Evolutionary conservation across 2,113 vertebrate genomes (phyloP), one percentile per base, ranked within the genome.

Genomic region (Pagrus major): DNA sequence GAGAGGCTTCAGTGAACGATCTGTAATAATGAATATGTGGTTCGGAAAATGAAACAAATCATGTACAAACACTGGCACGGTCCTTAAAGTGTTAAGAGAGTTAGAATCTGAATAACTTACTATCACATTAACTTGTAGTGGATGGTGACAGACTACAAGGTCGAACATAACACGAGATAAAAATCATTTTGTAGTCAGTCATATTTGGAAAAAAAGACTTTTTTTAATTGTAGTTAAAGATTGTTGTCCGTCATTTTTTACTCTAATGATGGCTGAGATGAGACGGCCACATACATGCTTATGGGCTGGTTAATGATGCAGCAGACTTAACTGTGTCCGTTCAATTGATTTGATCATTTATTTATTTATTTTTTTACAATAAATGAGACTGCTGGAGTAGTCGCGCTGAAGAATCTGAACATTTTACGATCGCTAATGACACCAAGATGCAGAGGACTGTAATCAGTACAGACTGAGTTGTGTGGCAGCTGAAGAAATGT

Each of bases 231-330:
- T 21, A 16, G 12, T 44, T 72, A 63, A 70, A 72, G n/a, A 69
- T 54, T 46, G 10, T 60, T 70, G 20, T 35, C 33, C 46, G n/a
- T 65, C 52, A 79, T 83, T 67, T 31, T 44, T 76, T 71, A 67
- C 33, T 29, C 7, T 49, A 42, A 71, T 61, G 55, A 68, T 41
- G 47, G 16, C 12, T 29, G 42, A 23, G 6, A 63, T 23, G 10
- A 72, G 29, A 76, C 44, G 55, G 20, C 47, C 47, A 61, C 60
- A 64, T 15, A 76, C 42, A 31, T 59, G 29, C 46, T 78, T 61
- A 59, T 20, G 14, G 41, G 23, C 71, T 18, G 31, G 46, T 83
- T 84, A 78, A 84, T 78, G 65, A 78, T 55, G 69, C 68, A 75
- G 69, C 8, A 51, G n/a, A 78, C n/a, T 37, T 54, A 60, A 79